phyloP scores from a whole-genome alignment of 2,888 invertebrate species.

The Sinodicranocentrus sp. region DNA sequence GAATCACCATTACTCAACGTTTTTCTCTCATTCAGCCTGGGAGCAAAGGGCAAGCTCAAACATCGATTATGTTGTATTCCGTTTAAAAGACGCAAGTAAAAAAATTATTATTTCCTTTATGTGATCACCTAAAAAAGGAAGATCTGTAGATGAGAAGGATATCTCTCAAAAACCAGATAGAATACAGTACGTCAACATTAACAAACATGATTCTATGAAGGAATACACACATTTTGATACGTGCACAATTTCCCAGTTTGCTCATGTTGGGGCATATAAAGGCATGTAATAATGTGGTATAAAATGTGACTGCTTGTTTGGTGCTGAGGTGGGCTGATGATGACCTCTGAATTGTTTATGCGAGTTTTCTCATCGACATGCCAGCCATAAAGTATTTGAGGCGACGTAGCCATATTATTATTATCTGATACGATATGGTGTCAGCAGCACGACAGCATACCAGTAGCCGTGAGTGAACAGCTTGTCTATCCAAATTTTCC shows the following conservation, averaged over 20 bases:
- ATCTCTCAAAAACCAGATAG: not conserved
- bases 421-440: slow-evolving; percentile 61
- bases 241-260: too few species aligned
- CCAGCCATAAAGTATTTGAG: slow-evolving; percentile 65
- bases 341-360: slow-evolving; percentile 69
- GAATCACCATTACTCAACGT: not conserved
- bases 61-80: slow-evolving; percentile 12
- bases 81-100: slow-evolving; percentile 1
- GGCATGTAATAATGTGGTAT: slow-evolving; percentile 27
- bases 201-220: not conserved
- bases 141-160: not conserved
- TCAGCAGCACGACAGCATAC: slow-evolving; percentile 62
- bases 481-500: slow-evolving; percentile 36
- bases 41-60: slow-evolving; percentile 36
- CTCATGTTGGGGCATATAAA: slow-evolving; percentile 2
- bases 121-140: not conserved
- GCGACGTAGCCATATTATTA: slow-evolving; percentile 63
- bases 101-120: not conserved
- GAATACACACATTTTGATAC: not conserved
- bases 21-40: slow-evolving; percentile 9
- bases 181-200: not conserved
- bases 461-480: slow-evolving; percentile 50
- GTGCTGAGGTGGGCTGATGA: slow-evolving; percentile 55
- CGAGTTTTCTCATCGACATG: slow-evolving; percentile 65
- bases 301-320: slow-evolving; percentile 33